Percentiles rank a stretch among this genome's conserved stretches.
Conservation (phyloP, 1,140 invertebrate species). For the Sycophila sp. region DNA sequence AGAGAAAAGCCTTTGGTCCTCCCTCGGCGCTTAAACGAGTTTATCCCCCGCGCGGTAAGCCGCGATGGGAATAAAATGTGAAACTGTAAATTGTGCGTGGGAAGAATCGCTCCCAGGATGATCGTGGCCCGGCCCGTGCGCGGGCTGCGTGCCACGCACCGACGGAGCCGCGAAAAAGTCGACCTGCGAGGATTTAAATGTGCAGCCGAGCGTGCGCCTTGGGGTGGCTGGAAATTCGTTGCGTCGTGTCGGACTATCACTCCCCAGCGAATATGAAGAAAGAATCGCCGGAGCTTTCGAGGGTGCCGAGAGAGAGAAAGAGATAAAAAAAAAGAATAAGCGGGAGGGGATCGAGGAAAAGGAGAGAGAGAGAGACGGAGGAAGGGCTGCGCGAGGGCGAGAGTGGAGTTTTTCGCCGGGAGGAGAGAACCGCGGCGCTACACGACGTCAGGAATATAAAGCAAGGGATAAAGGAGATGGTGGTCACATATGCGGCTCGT, state of each 20-base stretch:
- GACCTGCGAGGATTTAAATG: constrained; percentile 62
- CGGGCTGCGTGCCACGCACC: constrained; percentile 21
- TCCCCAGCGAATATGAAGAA: constrained; percentile 64
- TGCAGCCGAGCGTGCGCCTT: constrained; percentile 49
- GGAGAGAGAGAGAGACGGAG: neutral
- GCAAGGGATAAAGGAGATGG: constrained; percentile 51
- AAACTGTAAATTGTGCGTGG: constrained; percentile 68
- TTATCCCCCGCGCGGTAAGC: constrained; percentile 42
- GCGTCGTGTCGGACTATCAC: constrained; percentile 61
- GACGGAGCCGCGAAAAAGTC: constrained; percentile 42
- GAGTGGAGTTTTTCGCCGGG: constrained; percentile 32
- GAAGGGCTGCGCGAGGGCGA: neutral
- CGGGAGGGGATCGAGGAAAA: neutral
- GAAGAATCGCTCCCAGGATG: constrained; percentile 64
- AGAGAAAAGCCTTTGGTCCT: neutral
- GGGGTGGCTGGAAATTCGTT: constrained; percentile 58
- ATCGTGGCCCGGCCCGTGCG: constrained; percentile 46
- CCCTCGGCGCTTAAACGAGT: constrained; percentile 39
- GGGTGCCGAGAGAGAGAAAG: constrained; percentile 4
- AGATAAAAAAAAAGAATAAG: neutral
- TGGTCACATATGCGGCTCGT: constrained; percentile 56
- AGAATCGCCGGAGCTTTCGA: constrained; percentile 52
- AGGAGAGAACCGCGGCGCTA: constrained; percentile 1
- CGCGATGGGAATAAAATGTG: constrained; percentile 66
- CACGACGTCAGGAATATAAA: constrained; percentile 57